Conservation (phyloP, 2,797 vertebrate genomes). For the Diceros bicornis region DNA sequence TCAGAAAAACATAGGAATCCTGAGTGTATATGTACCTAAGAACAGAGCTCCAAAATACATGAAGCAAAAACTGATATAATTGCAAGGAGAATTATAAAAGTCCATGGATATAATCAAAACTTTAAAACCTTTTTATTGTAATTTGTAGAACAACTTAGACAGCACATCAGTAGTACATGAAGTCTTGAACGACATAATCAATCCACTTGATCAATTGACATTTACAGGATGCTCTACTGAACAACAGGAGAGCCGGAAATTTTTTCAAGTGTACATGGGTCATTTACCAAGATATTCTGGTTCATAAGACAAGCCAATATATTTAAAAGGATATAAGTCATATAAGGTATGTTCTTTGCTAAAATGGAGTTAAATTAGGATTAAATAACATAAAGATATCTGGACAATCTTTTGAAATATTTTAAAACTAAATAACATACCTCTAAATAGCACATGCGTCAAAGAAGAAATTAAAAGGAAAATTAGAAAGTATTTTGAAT, state of each 20-base stretch:
- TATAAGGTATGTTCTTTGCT: neutral
- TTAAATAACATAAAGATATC: neutral
- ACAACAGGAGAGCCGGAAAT: neutral
- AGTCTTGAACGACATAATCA: neutral
- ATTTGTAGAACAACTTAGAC: neutral
- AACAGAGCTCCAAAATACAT: neutral
- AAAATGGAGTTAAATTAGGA: conserved; percentile 24
- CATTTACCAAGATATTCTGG: neutral
- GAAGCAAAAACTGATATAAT: neutral
- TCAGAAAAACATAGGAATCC: neutral
- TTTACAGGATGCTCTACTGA: neutral
- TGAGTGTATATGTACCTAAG: neutral
- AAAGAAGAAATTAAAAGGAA: neutral
- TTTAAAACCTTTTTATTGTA: neutral
- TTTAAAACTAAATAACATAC: neutral
- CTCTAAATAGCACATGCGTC: neutral
- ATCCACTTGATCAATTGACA: neutral
- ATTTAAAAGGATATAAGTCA: neutral
- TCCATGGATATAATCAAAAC: neutral
- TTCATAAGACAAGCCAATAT: neutral
- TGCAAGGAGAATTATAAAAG: neutral
- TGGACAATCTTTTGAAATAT: conserved; percentile 11
- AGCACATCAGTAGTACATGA: neutral
- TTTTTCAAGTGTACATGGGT: neutral
- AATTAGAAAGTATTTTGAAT: neutral